Percentiles rank a stretch among this genome's conserved stretches.
These are phyloP conservation scores for Microplitis mediator DNA, from an alignment of 1,140 invertebrate genomes.

Conservation along the genomic window DNA sequence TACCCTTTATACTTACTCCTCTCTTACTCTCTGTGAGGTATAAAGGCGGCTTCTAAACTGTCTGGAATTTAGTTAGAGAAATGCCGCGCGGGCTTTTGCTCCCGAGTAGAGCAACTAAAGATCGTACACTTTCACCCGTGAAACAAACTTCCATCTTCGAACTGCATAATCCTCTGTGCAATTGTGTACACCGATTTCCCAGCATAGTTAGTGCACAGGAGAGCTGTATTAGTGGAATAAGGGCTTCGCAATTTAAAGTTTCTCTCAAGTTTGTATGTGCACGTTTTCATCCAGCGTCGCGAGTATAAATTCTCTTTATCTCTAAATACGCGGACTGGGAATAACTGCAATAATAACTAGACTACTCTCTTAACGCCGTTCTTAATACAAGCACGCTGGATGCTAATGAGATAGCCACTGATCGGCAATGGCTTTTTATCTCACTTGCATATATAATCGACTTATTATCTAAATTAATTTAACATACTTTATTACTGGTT, in stretches of 20 bases:
- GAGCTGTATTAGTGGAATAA: background rate
- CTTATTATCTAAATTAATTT: no score
- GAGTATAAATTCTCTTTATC: constrained; percentile 26
- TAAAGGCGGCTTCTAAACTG: no score
- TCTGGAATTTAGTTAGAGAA: no score
- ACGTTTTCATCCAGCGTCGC: constrained; percentile 22
- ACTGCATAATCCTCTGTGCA: constrained; percentile 17
- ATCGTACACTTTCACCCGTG: constrained; percentile 8
- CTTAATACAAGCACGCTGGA: constrained; percentile 3
- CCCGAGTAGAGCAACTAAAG: background rate
- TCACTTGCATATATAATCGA: background rate
- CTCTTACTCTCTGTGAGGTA: no score
- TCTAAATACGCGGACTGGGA: constrained; percentile 25
- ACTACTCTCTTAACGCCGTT: background rate
- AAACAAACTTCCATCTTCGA: constrained; percentile 6
- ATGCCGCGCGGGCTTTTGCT: no score
- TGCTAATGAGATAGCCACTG: constrained; percentile 11
- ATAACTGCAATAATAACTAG: constrained; percentile 23
- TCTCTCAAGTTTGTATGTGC: constrained; percentile 9
- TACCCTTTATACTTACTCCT: no score
- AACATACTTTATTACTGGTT: no score
- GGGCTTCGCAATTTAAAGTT: constrained; percentile 3
- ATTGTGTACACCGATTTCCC: constrained; percentile 16
- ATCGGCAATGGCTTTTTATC: background rate
- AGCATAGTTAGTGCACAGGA: background rate